Base-by-base conservation (phyloP, 2,888 invertebrate species). In the Leptopterna dolabrata region DNA sequence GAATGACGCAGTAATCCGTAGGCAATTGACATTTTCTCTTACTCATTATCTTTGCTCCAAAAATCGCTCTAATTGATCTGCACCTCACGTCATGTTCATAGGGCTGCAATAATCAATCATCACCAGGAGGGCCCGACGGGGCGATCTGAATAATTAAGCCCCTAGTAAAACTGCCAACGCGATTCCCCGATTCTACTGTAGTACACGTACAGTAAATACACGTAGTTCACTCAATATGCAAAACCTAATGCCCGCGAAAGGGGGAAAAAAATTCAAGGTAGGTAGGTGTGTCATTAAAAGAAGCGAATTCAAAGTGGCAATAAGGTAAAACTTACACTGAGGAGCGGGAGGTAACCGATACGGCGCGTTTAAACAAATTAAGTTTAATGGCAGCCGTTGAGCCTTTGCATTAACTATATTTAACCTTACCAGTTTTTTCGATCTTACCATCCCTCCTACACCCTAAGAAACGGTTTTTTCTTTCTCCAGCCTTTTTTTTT, bases 401-500 rank as follows among this genome's bases (percentile, higher is more conserved):
- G 47, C 70, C 36, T 70, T 83, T 83, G 87, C 88, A 88, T 88
- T 88, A 88, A 88, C 88, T 83, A 88, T 88, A 88, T 88, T 88
- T 88, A 88, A 88, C 88, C 83, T 81, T 83, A 47, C 51, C 70
- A 36, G 27, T 86, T 86, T 86, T 87, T 87, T 87, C 29, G 73
- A 47, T 86, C 70, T 70, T 83, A 70, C 73, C 29, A 4, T 85
- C 73, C 73, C 16, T 41, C 24, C 45, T 76, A n/a, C 24, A 47
- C 73, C 55, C 43, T 36, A 36, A 36, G 36, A 41, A 36, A 36
- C 36, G 27, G 19, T 45, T 19, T 45, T 43, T 41, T 43, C 30
- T 27, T 9, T 30, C 16, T 14, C 30, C 29, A 24, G 43, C 11
- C 63, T 36, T 76, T 29, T 83, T 43, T 70, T 81, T 36, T 45